phyloP scores from a whole-genome alignment of 2,797 vertebrate genomes.

The Fratercula arctica region DNA sequence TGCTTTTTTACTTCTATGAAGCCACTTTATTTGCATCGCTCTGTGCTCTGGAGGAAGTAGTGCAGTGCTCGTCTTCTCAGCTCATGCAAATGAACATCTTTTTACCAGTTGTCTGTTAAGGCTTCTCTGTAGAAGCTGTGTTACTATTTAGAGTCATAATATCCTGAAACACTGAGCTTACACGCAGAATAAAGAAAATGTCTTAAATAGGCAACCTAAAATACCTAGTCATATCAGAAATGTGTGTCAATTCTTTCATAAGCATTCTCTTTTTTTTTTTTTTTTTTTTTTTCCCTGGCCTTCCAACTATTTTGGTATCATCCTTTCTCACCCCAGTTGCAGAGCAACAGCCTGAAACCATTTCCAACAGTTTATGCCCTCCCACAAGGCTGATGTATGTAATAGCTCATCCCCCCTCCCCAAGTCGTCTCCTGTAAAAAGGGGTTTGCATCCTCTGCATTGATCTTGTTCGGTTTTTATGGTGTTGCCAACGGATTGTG shows the following conservation, averaged over 20 bases:
- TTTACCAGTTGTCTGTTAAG: neutral
- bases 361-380: neutral
- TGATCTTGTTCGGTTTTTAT: neutral
- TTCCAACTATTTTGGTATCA: neutral
- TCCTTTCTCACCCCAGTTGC: neutral
- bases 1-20: neutral
- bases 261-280: neutral
- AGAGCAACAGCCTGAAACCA: neutral
- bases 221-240: neutral
- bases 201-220: neutral
- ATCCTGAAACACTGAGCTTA: neutral
- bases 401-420: neutral
- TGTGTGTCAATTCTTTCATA: neutral
- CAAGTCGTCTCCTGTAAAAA: neutral
- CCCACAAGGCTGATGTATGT: neutral
- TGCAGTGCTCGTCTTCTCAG: neutral
- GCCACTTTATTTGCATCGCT: conserved; percentile 23
- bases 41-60: neutral
- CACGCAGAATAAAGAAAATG: neutral
- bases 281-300: neutral
- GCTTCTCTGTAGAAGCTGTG: neutral
- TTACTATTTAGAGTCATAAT: neutral
- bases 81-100: neutral
- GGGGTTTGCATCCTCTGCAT: neutral
- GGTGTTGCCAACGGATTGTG: neutral